Evolutionary conservation across 2,797 vertebrate species (phyloP), one percentile per base, ranked within the genome.

Genomic region (Halcyon badia): DNA sequence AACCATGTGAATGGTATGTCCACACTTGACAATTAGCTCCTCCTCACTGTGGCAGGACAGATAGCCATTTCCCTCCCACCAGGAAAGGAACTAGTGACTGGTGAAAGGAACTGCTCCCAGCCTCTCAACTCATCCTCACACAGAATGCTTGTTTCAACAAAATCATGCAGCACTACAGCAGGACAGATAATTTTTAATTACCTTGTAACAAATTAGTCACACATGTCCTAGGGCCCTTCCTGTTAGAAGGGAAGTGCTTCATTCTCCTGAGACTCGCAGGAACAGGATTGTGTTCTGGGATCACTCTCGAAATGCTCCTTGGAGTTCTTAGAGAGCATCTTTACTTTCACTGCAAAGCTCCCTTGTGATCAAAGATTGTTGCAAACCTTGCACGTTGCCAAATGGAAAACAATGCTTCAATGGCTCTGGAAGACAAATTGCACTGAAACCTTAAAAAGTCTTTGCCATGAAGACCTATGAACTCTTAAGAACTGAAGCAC

Each of bases 181-280:
- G 78, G 83, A 83, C 57, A 89, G 70, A 84, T 61, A 62, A 79
- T 54, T 94, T 94, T 90, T 90, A 95, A 94, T 95, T 92, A 89
- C 70, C 78, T 94, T 73, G 25, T 91, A 84, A 76, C 58, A 87
- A 94, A 94, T 89, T 85, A 94, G 75, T 94, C 83, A 89, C 41
- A 76, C 46, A 16, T 62, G n/a, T 87, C 78, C 49, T 85, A 78
- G 41, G 76, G 75, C 51, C 37, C 79, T 90, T 93, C 65, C 61
- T 75, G 8, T 52, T 76, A 57, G 56, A 84, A 69, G 14, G n/a
- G 77, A 83, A 96, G 73, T 35, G 62, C 18, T 87, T 87, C 19
- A 28, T 37, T 85, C 76, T 61, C 68, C 39, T 1, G 56, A 56
- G 75, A 82, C 30, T 62, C 31, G 24, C n/a, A 84, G 57, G 37